Conservation (phyloP, 2,797 vertebrate species). For the Sebastolobus altivelis region DNA sequence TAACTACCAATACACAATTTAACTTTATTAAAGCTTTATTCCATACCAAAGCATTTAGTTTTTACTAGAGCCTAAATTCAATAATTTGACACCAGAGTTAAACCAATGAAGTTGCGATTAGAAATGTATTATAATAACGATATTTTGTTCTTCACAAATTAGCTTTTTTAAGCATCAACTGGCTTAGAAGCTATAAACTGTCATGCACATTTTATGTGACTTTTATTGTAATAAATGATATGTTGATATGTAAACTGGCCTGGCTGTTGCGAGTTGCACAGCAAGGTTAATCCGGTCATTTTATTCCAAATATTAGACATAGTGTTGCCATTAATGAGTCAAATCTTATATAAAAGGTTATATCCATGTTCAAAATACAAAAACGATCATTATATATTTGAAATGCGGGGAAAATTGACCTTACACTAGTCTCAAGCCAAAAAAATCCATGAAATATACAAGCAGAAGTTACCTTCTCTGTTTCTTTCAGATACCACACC, state of each 20-base stretch:
- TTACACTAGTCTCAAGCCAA: neutral
- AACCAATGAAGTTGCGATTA: neutral
- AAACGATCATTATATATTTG: neutral
- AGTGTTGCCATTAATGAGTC: neutral
- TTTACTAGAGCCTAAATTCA: neutral
- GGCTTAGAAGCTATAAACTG: no score
- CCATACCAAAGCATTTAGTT: neutral
- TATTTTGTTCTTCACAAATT: neutral
- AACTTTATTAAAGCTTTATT: neutral
- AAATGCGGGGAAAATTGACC: neutral
- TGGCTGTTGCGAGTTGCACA: neutral
- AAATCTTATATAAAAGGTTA: neutral
- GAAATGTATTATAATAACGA: neutral
- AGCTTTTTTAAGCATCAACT: neutral
- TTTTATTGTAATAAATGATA: neutral
- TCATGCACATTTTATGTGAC: neutral
- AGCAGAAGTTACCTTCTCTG: neutral
- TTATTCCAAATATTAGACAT: neutral
- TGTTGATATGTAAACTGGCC: no score
- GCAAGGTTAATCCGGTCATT: neutral
- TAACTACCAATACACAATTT: neutral
- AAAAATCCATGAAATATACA: neutral
- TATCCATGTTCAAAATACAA: neutral
- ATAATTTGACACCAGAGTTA: neutral
- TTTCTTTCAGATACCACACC: conserved; percentile 56